Base-by-base conservation (phyloP, 1,140 invertebrate species). In the Protaetia brevitarsis region DNA sequence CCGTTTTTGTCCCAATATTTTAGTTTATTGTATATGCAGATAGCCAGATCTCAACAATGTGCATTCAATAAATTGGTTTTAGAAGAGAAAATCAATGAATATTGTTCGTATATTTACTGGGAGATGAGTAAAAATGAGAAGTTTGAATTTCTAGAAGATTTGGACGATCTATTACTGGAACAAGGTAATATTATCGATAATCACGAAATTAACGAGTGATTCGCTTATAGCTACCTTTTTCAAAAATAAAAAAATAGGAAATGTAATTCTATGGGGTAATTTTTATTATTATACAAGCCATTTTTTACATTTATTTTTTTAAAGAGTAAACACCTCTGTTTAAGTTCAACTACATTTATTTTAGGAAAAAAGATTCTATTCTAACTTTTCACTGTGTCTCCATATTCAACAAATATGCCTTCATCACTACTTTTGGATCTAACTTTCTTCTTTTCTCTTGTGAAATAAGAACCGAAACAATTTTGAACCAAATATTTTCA, bases 371-470 rank as follows among this genome's bases (percentile, higher is more conserved):
- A 68, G 29, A 74, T 29, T 16, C 65, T 69, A 60, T 70, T n/a
- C n/a, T n/a, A n/a, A 79, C 7, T 74, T 76, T 79, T 79, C 3
- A 64, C 56, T 51, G 74, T 66, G 34, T 78, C 72, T 21, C 58
- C 69, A 68, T 79, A 80, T 1, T 78, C 78, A n/a, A 80, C 70
- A 63, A 80, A 70, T 65, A 75, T 65, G 36, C 72, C 74, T 70
- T 68, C 74, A 63, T 74, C 68, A 19, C 41, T 68, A n/a, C n/a
- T 70, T 77, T 79, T 19, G 30, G 30, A 66, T 81, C 78, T 69
- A 69, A 75, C 63, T 79, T 80, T 16, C 21, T 67, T 56, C 78
- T 72, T 63, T 69, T 74, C 70, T 75, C 68, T 34, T 78, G 74
- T 21, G 77, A 76, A 58, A 80, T 74, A 65, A 78, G 77, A 5